These are phyloP conservation scores for Diorhabda sublineata DNA, from an alignment of 1,140 invertebrate species.

Conservation along the genomic window DNA sequence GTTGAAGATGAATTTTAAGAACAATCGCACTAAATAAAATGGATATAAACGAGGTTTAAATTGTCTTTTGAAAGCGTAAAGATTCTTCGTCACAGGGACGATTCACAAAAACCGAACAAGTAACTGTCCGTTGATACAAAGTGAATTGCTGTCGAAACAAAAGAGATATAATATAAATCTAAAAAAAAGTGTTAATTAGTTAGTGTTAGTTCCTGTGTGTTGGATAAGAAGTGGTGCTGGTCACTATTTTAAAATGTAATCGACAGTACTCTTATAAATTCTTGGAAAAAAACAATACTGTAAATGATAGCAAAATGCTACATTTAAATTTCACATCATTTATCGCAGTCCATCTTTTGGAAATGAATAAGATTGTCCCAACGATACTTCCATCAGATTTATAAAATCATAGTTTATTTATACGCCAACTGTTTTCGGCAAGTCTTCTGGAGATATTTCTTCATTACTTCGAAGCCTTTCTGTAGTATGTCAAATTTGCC, in stretches of 20 bases:
- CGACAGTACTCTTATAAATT: background rate
- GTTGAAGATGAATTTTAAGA: no score
- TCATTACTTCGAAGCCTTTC: no score
- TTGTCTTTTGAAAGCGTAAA: constrained; percentile 15
- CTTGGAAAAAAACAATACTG: background rate
- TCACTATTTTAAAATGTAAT: background rate
- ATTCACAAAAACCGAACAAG: constrained; percentile 21
- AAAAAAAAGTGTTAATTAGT: background rate
- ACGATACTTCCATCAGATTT: background rate
- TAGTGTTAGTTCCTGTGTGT: background rate
- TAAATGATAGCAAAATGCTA: no score
- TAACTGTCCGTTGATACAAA: constrained; percentile 4
- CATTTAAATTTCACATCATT: background rate
- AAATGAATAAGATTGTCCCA: background rate
- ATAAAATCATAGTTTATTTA: no score
- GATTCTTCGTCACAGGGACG: constrained; percentile 20
- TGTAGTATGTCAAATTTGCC: no score
- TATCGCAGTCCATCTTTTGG: background rate
- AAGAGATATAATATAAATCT: background rate
- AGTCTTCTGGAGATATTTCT: background rate
- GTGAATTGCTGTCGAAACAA: background rate
- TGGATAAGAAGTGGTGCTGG: background rate
- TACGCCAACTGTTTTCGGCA: no score
- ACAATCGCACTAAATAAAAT: no score
- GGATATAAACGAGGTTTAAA: background rate